Conservation (phyloP, 2,113 vertebrate species). For the Procavia capensis region DNA sequence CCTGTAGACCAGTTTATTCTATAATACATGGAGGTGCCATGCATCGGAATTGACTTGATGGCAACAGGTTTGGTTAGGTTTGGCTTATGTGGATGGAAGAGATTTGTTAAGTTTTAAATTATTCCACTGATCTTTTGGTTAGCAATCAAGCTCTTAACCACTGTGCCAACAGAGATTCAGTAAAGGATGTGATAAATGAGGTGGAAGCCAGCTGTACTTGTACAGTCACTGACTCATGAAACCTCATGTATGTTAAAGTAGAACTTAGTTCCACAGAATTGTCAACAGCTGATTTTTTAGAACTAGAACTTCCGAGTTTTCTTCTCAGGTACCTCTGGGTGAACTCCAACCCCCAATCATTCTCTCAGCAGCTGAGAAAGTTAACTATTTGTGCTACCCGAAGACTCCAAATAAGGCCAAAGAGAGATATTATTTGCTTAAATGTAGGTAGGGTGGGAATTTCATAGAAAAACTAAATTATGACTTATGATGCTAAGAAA, state of each 20-base stretch:
- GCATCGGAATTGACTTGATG: no score
- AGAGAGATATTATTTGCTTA: background rate
- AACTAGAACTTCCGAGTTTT: background rate
- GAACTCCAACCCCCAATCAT: background rate
- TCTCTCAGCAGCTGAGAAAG: background rate
- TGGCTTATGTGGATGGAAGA: no score
- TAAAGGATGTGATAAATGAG: background rate
- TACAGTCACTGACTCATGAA: background rate
- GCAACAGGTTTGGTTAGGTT: no score
- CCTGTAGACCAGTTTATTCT: no score
- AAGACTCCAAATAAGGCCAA: background rate
- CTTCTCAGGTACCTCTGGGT: background rate
- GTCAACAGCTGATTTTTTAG: background rate
- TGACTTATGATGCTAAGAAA: background rate
- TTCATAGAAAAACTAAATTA: background rate
- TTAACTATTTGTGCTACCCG: background rate
- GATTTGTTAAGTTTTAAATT: no score
- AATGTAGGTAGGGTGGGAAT: background rate
- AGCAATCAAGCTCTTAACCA: no score
- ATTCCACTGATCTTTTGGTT: no score
- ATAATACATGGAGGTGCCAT: no score
- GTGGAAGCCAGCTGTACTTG: background rate
- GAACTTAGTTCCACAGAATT: background rate
- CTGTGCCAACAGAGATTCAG: no score
- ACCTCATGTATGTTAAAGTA: background rate